Conservation (phyloP, 2,113 vertebrate genomes). For the Nettapus auritus region DNA sequence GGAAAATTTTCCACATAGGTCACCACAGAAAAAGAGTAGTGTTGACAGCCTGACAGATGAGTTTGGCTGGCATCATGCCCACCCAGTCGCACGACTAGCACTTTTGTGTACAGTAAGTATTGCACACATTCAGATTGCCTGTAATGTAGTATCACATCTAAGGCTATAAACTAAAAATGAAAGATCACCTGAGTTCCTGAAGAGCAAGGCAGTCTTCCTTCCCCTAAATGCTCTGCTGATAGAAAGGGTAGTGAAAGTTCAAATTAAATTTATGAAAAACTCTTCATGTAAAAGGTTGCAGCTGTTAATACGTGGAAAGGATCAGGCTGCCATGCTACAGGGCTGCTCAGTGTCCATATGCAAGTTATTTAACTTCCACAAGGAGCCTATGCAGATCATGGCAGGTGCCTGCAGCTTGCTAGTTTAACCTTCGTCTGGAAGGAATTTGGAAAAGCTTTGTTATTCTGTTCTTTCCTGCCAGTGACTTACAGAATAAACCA, state of each 20-base stretch:
- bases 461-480: background rate
- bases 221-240: background rate
- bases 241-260: background rate
- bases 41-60: slow-evolving; percentile 56
- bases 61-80: background rate
- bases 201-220: background rate
- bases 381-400: background rate
- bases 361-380: background rate
- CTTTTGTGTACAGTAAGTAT: background rate
- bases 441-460: background rate
- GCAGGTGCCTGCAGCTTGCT: background rate
- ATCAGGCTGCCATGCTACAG: background rate
- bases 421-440: background rate
- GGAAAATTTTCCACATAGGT: slow-evolving; percentile 27
- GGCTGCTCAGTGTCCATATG: background rate
- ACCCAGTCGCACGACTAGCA: background rate
- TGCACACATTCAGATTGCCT: accelerated
- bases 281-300: background rate
- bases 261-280: background rate
- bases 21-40: background rate
- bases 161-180: background rate
- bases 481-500: background rate
- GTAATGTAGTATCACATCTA: background rate
- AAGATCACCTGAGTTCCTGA: background rate
- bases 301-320: background rate